phyloP scores from a whole-genome alignment of 2,797 vertebrate species.

The Arremon aurantiirostris region DNA sequence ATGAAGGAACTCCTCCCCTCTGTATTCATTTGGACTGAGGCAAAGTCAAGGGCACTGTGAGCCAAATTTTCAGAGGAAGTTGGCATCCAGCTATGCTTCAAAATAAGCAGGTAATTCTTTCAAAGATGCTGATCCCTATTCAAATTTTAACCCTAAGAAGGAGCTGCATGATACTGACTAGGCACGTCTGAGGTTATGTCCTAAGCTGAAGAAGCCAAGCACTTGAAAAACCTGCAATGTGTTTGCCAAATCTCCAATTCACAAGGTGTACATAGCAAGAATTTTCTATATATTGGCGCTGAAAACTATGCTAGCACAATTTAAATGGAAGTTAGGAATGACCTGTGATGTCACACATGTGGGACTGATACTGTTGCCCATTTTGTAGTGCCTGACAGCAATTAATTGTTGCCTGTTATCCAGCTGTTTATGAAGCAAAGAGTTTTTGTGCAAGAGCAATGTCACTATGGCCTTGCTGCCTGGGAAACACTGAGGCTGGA shows the following conservation, averaged over 20 bases:
- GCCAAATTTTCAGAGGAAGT: background rate
- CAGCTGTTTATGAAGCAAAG: background rate
- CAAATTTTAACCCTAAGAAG: background rate
- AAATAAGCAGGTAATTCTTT: background rate
- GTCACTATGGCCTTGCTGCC: background rate
- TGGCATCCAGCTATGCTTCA: background rate
- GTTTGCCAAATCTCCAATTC: background rate
- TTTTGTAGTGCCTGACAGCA: background rate
- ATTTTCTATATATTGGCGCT: background rate
- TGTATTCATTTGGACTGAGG: background rate
- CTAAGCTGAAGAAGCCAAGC: background rate
- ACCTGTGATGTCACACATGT: background rate
- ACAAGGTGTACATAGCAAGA: background rate
- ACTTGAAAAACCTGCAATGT: background rate
- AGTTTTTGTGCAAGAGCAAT: background rate
- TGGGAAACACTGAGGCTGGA: background rate
- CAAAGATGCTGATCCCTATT: background rate
- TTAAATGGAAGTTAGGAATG: background rate
- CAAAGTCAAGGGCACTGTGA: background rate
- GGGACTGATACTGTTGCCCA: accelerated
- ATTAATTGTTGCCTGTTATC: background rate
- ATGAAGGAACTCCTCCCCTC: background rate
- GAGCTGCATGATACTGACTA: background rate
- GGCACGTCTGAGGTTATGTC: background rate
- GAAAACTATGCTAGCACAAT: background rate